Conservation (phyloP, 2,113 vertebrate species). For the Scalopus aquaticus region DNA sequence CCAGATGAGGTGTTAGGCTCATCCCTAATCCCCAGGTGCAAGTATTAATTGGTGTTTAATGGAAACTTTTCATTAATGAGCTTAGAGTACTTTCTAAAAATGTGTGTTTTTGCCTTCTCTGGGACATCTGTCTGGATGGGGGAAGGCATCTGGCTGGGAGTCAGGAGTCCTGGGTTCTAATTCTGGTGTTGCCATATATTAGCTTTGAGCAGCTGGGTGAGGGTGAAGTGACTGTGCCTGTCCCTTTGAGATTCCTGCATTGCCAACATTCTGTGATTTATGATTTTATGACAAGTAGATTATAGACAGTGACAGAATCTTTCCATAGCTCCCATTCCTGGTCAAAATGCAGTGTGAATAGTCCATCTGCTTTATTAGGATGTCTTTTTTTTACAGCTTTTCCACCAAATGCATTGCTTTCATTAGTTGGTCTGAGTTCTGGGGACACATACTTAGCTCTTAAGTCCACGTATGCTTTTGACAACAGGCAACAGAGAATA, state of each 20-base stretch:
- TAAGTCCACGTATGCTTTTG: neutral
- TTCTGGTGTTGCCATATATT: neutral
- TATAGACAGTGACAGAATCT: conserved; percentile 23
- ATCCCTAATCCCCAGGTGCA: neutral
- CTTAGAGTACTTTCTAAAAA: neutral
- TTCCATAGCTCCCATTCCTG: conserved; percentile 55
- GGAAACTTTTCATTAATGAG: neutral
- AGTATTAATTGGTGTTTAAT: neutral
- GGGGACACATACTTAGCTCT: conserved; percentile 53
- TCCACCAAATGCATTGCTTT: conserved; percentile 47
- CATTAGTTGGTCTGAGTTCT: conserved; percentile 12
- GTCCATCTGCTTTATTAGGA: conserved; percentile 51
- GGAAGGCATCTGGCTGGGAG: neutral
- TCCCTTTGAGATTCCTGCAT: neutral
- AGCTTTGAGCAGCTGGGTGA: neutral
- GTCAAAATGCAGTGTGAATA: conserved; percentile 25
- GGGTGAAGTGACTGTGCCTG: neutral
- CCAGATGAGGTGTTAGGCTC: neutral
- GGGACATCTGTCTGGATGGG: neutral
- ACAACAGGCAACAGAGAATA: neutral
- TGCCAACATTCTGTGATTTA: neutral
- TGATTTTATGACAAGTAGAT: neutral
- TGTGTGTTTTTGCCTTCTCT: neutral
- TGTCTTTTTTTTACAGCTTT: conserved; percentile 68
- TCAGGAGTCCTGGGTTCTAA: neutral